Evolutionary conservation across 1,140 invertebrate species (phyloP), one percentile per base, ranked within the genome.

Genomic region (Bombus confusus): DNA sequence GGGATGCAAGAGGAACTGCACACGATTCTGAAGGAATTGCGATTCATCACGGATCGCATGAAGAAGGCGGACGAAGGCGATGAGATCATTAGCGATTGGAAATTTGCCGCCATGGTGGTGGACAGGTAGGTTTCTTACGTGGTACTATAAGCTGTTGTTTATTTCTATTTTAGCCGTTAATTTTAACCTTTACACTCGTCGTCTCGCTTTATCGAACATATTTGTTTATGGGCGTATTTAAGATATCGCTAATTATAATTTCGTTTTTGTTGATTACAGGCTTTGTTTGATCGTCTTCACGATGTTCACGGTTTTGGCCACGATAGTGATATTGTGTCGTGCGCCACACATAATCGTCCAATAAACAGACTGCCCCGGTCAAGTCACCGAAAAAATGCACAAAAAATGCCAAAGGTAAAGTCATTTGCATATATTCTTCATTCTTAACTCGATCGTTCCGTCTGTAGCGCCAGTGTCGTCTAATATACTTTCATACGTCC

Each of bases 41-140:
- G 98, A 93, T 99, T 99, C 95, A 99, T 99, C 92, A 99, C 98
- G 25, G 96, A 96, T 90, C 96, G 98, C 86, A 98, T 99, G 97
- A 97, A 97, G 92, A 98, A 98, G 94, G 97, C 98, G 76, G 98
- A 99, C 92, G 98, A 98, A 88, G 97, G 98, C 91, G 97, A 97
- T n/a, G 98, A 99, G 92, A 96, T 98, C 72, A 98, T 98, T 87
- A 98, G 97, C 94, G 99, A 99, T 94, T 99, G 99, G 99, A 99
- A 99, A 95, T 99, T 99, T 95, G 99, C 99, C 79, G 99, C 99
- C 87, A 98, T 99, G 98, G 99, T 99, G 91, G 98, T 99, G 92
- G 99, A 99, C 96, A 97, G 97, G 97, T 47, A 68, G 41, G 47
- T 37, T 74, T 41, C 31, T n/a, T 12, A n/a, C 12, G 41, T 25